Percentiles rank a stretch among this genome's conserved stretches.
phyloP scores from a whole-genome alignment of 1,140 invertebrate species.

The Neomicropteryx cornuta region DNA sequence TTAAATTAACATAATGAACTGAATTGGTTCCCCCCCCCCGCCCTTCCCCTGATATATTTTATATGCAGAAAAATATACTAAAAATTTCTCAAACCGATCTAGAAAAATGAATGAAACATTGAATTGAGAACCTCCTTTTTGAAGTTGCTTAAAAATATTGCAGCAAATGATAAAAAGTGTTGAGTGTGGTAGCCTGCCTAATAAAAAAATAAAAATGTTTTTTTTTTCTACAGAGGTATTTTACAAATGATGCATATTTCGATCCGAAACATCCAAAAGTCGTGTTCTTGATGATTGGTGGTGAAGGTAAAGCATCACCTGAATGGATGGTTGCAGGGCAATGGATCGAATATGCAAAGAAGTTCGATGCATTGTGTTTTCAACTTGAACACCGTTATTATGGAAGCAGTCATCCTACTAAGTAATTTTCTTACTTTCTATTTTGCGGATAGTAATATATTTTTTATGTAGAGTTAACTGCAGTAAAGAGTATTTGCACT shows the following conservation, averaged over 20 bases:
- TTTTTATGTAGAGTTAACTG: too few species aligned
- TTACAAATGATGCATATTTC: constrained; percentile 63
- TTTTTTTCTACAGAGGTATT: constrained; percentile 54
- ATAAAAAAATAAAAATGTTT: constrained; percentile 6
- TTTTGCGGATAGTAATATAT: constrained; percentile 1
- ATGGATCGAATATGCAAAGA: constrained; percentile 75
- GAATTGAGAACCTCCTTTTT: constrained; percentile 1
- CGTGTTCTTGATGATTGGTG: constrained; percentile 84
- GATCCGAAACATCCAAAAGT: constrained; percentile 52
- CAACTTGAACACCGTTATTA: constrained; percentile 89
- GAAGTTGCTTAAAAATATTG: background rate
- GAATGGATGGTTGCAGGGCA: constrained; percentile 77
- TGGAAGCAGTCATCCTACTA: constrained; percentile 82
- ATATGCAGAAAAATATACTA: too few species aligned
- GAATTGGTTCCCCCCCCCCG: too few species aligned
- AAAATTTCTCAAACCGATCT: too few species aligned
- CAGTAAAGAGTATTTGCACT: too few species aligned
- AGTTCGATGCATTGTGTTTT: constrained; percentile 72
- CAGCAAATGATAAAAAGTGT: too few species aligned
- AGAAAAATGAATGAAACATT: too few species aligned
- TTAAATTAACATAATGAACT: too few species aligned
- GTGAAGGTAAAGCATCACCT: constrained; percentile 56
- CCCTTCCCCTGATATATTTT: too few species aligned
- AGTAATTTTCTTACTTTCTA: constrained; percentile 34
- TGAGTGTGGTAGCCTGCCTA: too few species aligned